phyloP scores from a whole-genome alignment of 53 echinoderm and acorn worm species.

The Zoroaster sp. region DNA sequence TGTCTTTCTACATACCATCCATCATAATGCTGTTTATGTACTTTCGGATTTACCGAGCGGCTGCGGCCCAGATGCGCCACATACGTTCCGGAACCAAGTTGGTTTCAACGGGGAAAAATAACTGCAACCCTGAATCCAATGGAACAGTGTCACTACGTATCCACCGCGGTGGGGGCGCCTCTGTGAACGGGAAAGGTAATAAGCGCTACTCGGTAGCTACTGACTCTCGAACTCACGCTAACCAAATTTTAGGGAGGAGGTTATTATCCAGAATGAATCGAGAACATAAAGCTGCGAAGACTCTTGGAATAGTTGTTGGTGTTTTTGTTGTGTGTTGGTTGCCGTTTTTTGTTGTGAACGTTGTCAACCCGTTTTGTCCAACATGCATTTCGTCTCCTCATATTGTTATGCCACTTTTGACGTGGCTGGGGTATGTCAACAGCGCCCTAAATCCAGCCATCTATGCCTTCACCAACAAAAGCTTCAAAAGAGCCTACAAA shows the following conservation, averaged over 20 bases:
- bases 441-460: slow-evolving; percentile 69
- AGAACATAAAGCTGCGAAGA: slow-evolving; percentile 73
- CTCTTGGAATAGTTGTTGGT: slow-evolving; percentile 63
- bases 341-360: slow-evolving; percentile 65
- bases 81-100: slow-evolving; percentile 76
- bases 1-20: slow-evolving; percentile 85
- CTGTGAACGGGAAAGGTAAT: neutral
- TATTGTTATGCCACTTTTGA: slow-evolving; percentile 51
- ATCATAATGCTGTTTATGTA: slow-evolving; percentile 83
- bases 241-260: slow-evolving; percentile 46
- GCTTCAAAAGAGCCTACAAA: slow-evolving; percentile 68
- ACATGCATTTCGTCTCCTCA: slow-evolving; percentile 52
- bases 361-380: slow-evolving; percentile 37
- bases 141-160: slow-evolving; percentile 75
- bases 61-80: slow-evolving; percentile 71
- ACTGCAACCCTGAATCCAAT: slow-evolving; percentile 54
- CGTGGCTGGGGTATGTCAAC: slow-evolving; percentile 68
- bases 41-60: slow-evolving; percentile 72
- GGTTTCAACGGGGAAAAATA: slow-evolving; percentile 48
- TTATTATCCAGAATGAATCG: slow-evolving; percentile 49
- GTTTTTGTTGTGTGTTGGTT: slow-evolving; percentile 68
- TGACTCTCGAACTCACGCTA: slow-evolving; percentile 34
- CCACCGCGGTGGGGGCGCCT: slow-evolving; percentile 71
- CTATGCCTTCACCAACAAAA: slow-evolving; percentile 62
- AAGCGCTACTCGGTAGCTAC: slow-evolving; percentile 24